These are phyloP conservation scores for Idaea aversata DNA, from an alignment of 2,888 invertebrate species.

Conservation along the genomic window DNA sequence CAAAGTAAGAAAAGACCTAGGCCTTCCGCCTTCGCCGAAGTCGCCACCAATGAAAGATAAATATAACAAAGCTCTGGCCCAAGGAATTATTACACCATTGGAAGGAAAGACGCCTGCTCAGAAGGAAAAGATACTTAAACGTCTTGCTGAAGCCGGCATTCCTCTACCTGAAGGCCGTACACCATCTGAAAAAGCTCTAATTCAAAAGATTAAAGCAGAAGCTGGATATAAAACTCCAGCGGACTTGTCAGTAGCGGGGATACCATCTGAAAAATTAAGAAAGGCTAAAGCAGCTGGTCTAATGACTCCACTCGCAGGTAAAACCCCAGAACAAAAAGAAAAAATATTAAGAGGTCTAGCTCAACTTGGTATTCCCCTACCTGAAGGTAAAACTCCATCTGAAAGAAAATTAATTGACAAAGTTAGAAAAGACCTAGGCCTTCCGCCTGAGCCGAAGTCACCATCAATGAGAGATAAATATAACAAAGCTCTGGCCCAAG, in stretches of 20 bases:
- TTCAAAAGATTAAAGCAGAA: slow-evolving; percentile 30
- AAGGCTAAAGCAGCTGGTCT: slow-evolving; percentile 39
- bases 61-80: slow-evolving; percentile 22
- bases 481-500: slow-evolving; percentile 27
- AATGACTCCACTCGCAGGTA: slow-evolving; percentile 35
- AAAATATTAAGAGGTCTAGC: slow-evolving; percentile 34
- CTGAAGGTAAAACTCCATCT: slow-evolving; percentile 39
- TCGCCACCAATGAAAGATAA: slow-evolving; percentile 27
- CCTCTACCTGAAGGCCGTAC: slow-evolving; percentile 40
- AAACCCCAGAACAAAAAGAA: slow-evolving; percentile 35
- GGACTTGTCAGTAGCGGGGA: background rate
- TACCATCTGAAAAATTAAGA: slow-evolving; percentile 20
- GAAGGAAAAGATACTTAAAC: slow-evolving; percentile 30
- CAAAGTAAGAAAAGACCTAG: slow-evolving; percentile 29
- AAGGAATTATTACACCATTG: slow-evolving; percentile 22
- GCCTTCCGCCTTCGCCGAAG: slow-evolving; percentile 34
- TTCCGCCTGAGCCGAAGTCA: slow-evolving; percentile 4
- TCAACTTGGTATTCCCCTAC: slow-evolving; percentile 31
- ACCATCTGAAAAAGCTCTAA: slow-evolving; percentile 37
- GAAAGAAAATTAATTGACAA: slow-evolving; percentile 26
- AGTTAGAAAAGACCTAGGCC: slow-evolving; percentile 6
- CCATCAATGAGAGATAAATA: slow-evolving; percentile 20
- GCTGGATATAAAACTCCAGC: too few species aligned
- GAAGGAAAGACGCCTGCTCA: slow-evolving; percentile 25
- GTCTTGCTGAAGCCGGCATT: slow-evolving; percentile 31